Conservation (phyloP, 30 jellyfish, hydroid and myxozoan genomes). For the Sanderia malayensis region DNA sequence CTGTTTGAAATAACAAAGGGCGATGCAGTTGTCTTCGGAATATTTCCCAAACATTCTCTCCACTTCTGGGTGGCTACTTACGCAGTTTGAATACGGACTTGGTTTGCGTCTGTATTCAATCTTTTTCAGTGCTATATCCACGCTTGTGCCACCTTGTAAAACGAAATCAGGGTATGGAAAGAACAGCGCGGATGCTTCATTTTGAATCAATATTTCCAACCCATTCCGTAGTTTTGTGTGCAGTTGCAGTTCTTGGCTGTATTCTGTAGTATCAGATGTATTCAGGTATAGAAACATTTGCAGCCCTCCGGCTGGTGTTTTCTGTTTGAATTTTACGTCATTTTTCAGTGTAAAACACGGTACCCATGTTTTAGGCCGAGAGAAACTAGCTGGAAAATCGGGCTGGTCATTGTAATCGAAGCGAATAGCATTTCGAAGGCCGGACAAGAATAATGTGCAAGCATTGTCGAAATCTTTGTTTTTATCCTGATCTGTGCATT, state of each 20-base stretch:
- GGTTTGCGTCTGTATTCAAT: not conserved
- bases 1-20: not conserved
- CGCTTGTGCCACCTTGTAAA: not conserved
- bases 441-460: not conserved
- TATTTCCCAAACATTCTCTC: conserved; percentile 5
- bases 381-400: not conserved
- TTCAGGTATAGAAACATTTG: not conserved
- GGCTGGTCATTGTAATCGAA: not conserved
- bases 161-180: not conserved
- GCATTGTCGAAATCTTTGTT: not conserved
- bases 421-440: not conserved
- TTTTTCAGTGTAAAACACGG: not conserved
- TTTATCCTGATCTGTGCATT: not conserved
- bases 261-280: not conserved
- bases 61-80: not conserved
- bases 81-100: not conserved
- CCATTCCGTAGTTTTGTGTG: not conserved
- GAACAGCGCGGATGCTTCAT: not conserved
- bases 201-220: not conserved
- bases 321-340: not conserved
- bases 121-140: not conserved
- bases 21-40: not conserved
- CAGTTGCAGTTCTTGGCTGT: not conserved
- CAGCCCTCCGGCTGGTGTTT: not conserved
- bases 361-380: not conserved